Evolutionary conservation across 1,140 invertebrate species (phyloP), one percentile per base, ranked within the genome.

Genomic region (Nylanderia fulva): DNA sequence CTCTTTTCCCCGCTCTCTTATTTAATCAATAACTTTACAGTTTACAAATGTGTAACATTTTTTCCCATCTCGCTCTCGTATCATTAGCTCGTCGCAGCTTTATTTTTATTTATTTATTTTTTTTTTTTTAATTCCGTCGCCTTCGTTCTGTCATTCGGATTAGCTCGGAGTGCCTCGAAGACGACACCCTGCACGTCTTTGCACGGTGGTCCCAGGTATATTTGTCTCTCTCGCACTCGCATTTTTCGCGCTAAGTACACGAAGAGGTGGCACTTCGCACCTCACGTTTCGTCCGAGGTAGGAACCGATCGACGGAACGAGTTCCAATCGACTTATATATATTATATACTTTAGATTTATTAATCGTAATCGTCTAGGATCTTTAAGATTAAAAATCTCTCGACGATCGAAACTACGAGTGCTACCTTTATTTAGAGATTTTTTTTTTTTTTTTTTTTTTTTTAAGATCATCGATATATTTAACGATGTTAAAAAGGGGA

Each of bases 161-260:
- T 72, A 15, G 24, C 64, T 33, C 77, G 66, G 66, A 69, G 64
- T 69, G 58, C 58, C 45, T 77, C 80, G 39, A 86, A 54, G 42
- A 85, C 56, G n/a, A 75, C 87, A 89, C 88, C 88, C 69, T 86
- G 88, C 88, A 84, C 85, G 82, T 86, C 27, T 48, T 18, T 84
- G 88, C 88, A 89, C 68, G 88, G 88, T 89, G 88, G 88, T 89
- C 88, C 88, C 87, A 86, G 79, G 72, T 88, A 60, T 58, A 68
- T 85, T 74, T 54, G 56, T 83, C 48, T 45, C 48, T 45, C 71
- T 72, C 86, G 64, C 83, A 68, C 39, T 83, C 84, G 58, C 48
- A 45, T 56, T 68, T n/a, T 48, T 71, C 36, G 27, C 63, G 36
- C 11, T 80, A 82, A 58, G 36, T 82, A 82, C 66, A 52, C 52